Base-by-base conservation (phyloP, 2,113 vertebrate species). In the Corythornis cristatus region DNA sequence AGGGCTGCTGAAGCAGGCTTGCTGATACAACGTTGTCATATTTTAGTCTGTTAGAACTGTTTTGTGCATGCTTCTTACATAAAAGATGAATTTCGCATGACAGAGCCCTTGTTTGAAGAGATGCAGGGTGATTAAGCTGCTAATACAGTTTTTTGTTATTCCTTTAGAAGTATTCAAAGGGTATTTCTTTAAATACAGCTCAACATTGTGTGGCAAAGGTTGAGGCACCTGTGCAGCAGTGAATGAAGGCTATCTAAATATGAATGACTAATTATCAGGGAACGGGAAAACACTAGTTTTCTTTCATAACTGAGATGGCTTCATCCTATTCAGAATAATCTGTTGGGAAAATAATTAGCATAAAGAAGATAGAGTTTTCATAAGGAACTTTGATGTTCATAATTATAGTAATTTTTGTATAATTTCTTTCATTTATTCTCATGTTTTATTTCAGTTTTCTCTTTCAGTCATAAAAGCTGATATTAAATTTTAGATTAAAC, bases 261-360 rank as follows among this genome's bases (percentile, higher is more conserved):
- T 96, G 94, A 97, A 97, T 96, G 86, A 64, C 88, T 96, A 96
- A 94, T 97, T 97, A 96, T 89, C 81, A 64, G 64, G 91, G 86
- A 92, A 96, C 56, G 46, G 74, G 88, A 93, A 93, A 92, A 96
- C 93, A 94, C 90, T 97, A 91, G 92, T 93, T 96, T 96, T 89
- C 96, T 96, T 97, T 94, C 91, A 94, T 83, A 86, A 65, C 82
- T 88, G 87, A 91, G 87, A 95, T 93, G 64, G 88, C 78, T 96
- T 96, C 92, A 86, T 93, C 81, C 65, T 94, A 95, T 97, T 95
- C 91, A 93, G 88, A 96, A 85, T 90, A 88, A 96, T 96, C 86
- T 95, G 89, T 94, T 96, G 91, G 93, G 91, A 92, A 96, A 96
- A 96, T 96, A 94, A 96, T 96, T 96, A 92, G 93, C 96, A 97